Evolutionary conservation across 2,797 vertebrate species (phyloP).

Genomic region (Danio jaintianensis): DNA sequence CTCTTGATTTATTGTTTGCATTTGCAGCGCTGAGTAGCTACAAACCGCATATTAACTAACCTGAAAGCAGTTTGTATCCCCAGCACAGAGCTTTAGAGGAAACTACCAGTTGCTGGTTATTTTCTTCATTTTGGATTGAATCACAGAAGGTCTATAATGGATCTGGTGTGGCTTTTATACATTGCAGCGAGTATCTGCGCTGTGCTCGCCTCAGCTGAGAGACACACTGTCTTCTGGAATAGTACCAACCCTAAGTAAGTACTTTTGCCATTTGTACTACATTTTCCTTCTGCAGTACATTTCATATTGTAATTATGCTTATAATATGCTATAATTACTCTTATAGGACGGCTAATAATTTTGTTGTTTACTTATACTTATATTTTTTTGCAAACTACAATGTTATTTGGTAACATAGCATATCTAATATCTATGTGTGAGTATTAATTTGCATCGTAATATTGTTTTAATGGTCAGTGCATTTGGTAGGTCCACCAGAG

Average conservation of each 20-base stretch:
- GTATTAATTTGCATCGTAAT: not conserved
- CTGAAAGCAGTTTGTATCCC: not conserved
- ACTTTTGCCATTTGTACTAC: not conserved
- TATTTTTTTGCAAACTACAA: not conserved
- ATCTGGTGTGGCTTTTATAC: slow-evolving; percentile 74
- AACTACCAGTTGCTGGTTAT: not conserved
- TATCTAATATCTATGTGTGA: not conserved
- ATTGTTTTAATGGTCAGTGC: not conserved
- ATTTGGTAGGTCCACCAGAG: not conserved
- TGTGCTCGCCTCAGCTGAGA: slow-evolving; percentile 74
- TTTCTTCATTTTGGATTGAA: slow-evolving; percentile 56
- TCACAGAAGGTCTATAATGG: slow-evolving; percentile 71
- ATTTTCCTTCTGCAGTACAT: not conserved
- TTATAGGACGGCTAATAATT: not conserved
- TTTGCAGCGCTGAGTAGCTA: not conserved
- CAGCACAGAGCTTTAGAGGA: slow-evolving; percentile 52
- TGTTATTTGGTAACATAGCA: not conserved
- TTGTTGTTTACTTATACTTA: not conserved
- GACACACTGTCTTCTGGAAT: slow-evolving; percentile 84
- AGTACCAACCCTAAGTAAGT: slow-evolving; percentile 80
- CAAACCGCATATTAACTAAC: not conserved
- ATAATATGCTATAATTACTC: not conserved
- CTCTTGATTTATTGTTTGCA: not conserved
- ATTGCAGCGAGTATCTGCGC: slow-evolving; percentile 71
- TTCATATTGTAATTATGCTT: not conserved